These are phyloP conservation scores for Drosophila lini DNA, from an alignment of 1,140 invertebrate genomes.

Conservation along the genomic window DNA sequence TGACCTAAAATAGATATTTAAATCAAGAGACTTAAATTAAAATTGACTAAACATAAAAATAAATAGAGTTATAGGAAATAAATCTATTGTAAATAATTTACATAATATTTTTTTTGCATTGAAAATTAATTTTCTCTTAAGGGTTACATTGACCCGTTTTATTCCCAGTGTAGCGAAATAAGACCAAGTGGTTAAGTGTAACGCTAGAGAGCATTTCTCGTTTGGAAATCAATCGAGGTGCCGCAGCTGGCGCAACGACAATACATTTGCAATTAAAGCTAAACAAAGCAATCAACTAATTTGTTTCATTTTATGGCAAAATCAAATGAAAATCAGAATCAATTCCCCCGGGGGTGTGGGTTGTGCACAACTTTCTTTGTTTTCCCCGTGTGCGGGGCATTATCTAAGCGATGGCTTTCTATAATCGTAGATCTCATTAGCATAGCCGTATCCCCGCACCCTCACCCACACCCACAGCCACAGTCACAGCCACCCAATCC, in stretches of 20 bases:
- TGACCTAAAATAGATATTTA: neutral
- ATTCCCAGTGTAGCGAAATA: constrained; percentile 4
- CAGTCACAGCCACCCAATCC: constrained; percentile 14
- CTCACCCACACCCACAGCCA: constrained; percentile 8
- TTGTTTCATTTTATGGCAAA: constrained; percentile 78
- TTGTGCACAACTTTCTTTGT: constrained; percentile 38
- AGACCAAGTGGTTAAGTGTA: constrained; percentile 46
- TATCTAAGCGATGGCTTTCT: constrained; percentile 54
- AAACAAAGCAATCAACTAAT: constrained; percentile 71
- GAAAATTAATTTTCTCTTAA: fast-evolving
- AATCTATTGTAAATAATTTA: neutral
- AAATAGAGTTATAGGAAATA: neutral
- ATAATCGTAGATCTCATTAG: constrained; percentile 56
- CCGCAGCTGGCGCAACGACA: constrained; percentile 64
- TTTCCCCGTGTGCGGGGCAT: constrained; percentile 8
- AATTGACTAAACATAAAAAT: neutral
- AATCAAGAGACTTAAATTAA: neutral
- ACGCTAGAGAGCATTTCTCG: constrained; percentile 37
- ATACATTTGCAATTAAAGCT: constrained; percentile 67
- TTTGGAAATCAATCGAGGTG: constrained; percentile 73
- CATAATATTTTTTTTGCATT: neutral
- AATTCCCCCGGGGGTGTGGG: constrained; percentile 37
- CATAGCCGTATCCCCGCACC: constrained; percentile 38
- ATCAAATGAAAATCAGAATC: constrained; percentile 66
- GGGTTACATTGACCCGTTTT: neutral